Evolutionary conservation across 2,113 vertebrate species (phyloP).

Genomic region (Heloderma charlesbogerti): DNA sequence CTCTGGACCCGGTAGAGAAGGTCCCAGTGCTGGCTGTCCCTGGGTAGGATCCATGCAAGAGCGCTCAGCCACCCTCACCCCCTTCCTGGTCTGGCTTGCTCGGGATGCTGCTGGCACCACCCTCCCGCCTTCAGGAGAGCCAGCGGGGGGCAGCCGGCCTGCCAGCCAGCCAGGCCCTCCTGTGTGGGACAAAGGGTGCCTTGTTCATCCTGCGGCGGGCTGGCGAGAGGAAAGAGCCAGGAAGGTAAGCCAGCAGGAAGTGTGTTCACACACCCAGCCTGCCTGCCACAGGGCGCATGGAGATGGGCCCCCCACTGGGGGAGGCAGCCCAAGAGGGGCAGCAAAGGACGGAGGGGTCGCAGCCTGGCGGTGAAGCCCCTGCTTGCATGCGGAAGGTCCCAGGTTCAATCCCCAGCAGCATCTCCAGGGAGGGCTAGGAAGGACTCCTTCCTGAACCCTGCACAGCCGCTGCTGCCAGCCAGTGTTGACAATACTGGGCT

Average conservation of each 20-base stretch:
- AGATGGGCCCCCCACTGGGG: neutral
- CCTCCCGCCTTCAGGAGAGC: neutral
- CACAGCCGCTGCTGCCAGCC: too few species aligned
- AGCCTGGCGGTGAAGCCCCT: too few species aligned
- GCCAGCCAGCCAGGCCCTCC: conserved; percentile 19
- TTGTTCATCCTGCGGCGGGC: conserved; percentile 11
- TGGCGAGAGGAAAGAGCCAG: neutral
- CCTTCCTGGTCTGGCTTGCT: neutral
- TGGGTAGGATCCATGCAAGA: neutral
- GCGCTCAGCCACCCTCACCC: neutral
- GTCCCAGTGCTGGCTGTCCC: neutral
- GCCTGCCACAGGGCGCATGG: neutral
- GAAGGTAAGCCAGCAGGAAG: neutral
- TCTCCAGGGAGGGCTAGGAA: too few species aligned
- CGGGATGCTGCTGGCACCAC: neutral
- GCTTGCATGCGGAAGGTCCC: too few species aligned
- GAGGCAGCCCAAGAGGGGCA: too few species aligned
- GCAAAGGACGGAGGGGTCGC: neutral
- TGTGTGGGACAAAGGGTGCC: conserved; percentile 49
- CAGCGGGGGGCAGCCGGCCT: neutral
- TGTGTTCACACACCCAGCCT: fast-evolving
- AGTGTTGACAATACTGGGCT: too few species aligned
- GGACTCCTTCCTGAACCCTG: too few species aligned
- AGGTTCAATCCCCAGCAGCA: too few species aligned
- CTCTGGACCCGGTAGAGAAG: neutral